Conservation (phyloP, 2,888 invertebrate genomes). For the Oxyteleia sp. region DNA sequence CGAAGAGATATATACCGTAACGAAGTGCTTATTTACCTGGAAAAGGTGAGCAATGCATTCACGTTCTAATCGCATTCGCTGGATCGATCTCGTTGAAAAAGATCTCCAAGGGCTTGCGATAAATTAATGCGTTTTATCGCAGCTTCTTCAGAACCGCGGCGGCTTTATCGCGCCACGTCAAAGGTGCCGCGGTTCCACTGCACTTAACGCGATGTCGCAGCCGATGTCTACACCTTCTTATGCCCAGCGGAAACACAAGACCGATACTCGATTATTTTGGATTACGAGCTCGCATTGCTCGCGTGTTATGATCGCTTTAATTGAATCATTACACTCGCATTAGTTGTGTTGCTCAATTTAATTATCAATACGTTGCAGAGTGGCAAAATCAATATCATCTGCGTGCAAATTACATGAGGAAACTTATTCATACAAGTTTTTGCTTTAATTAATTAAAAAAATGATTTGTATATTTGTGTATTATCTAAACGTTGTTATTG, state of each 20-base stretch:
- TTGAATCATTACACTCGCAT: slow-evolving; percentile 34
- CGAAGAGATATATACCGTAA: slow-evolving; percentile 48
- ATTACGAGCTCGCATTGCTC: slow-evolving; percentile 14
- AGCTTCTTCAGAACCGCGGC: slow-evolving; percentile 79
- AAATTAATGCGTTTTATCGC: slow-evolving; percentile 85
- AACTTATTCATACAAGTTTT: too few species aligned
- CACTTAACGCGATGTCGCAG: slow-evolving; percentile 75
- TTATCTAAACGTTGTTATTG: too few species aligned
- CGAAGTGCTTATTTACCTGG: slow-evolving; percentile 51
- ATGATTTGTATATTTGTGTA: too few species aligned
- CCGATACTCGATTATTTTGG: slow-evolving; percentile 43
- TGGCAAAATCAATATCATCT: too few species aligned
- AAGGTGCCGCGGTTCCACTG: slow-evolving; percentile 78
- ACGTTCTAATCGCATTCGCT: slow-evolving; percentile 78
- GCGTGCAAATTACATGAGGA: too few species aligned
- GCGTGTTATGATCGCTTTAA: slow-evolving; percentile 41
- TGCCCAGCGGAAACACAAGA: slow-evolving; percentile 10
- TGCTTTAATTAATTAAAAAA: too few species aligned
- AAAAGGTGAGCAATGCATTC: slow-evolving; percentile 62
- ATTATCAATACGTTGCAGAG: not conserved
- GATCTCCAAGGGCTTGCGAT: slow-evolving; percentile 78
- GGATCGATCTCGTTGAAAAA: slow-evolving; percentile 80
- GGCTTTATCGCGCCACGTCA: slow-evolving; percentile 77
- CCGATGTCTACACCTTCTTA: slow-evolving; percentile 72
- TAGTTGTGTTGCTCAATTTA: slow-evolving; percentile 5